Percentiles rank a stretch among this genome's conserved stretches.
Conservation (phyloP, 2,113 vertebrate genomes). For the Prionailurus bengalensis region DNA sequence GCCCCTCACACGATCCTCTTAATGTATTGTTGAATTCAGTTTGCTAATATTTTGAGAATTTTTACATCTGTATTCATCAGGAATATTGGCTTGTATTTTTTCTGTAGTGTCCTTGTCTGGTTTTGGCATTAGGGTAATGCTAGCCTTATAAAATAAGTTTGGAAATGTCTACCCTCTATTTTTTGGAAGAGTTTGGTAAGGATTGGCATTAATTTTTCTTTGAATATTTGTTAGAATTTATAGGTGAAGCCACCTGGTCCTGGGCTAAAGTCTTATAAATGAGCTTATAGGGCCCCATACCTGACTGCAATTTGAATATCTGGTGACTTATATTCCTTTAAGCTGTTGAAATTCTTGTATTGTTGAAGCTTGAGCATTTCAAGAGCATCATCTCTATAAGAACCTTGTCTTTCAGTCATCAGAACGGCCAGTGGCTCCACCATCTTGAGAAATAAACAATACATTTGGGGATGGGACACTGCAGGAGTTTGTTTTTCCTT, state of each 20-base stretch:
- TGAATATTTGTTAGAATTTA: not conserved
- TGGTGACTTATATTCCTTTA: not conserved
- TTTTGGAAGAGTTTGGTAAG: not conserved
- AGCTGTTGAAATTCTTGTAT: not conserved
- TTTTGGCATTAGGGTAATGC: not conserved
- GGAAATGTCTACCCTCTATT: not conserved
- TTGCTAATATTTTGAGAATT: too few species aligned
- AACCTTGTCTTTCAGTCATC: not conserved
- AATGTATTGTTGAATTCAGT: not conserved
- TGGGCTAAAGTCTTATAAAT: not conserved
- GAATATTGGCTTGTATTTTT: not conserved
- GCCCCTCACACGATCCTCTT: not conserved
- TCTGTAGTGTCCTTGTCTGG: not conserved
- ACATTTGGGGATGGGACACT: not conserved
- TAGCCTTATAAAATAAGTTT: not conserved
- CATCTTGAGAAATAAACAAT: not conserved
- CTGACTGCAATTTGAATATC: not conserved
- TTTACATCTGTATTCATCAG: not conserved
- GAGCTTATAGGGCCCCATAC: not conserved
- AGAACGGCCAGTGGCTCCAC: not conserved
- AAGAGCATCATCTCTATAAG: not conserved
- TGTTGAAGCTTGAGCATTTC: not conserved
- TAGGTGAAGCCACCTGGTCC: not conserved
- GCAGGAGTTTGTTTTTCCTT: not conserved
- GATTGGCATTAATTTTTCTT: not conserved